Evolutionary conservation across 2,888 invertebrate species (phyloP).

Genomic region (Heliconius charithonia): DNA sequence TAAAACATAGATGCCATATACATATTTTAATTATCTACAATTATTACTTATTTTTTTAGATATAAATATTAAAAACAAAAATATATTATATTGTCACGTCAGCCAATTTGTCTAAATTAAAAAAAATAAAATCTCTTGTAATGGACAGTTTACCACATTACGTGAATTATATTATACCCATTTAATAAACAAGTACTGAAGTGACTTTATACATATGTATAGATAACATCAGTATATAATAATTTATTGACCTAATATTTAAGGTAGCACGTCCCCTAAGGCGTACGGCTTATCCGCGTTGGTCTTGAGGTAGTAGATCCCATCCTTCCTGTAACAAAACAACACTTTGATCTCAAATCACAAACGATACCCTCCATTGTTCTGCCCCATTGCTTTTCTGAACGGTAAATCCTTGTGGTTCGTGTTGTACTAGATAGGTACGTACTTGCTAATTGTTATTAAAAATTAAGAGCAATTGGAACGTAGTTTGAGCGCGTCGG

Average conservation of each 20-base stretch:
- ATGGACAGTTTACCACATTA: not conserved
- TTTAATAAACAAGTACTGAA: not conserved
- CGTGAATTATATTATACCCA: no score
- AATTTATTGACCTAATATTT: conserved; percentile 38
- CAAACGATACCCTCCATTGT: conserved; percentile 35
- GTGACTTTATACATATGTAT: not conserved
- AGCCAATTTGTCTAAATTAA: not conserved
- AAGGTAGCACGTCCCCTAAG: conserved; percentile 63
- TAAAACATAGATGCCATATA: not conserved
- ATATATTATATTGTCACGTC: not conserved
- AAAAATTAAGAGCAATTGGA: no score
- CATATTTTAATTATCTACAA: not conserved
- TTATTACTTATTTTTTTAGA: not conserved
- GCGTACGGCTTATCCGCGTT: conserved; percentile 81
- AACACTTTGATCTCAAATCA: conserved; percentile 55
- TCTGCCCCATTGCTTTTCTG: not conserved
- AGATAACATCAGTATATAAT: not conserved
- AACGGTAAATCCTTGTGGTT: no score
- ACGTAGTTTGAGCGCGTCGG: no score
- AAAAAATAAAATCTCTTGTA: not conserved
- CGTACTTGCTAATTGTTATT: no score
- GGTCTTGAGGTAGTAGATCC: conserved; percentile 82
- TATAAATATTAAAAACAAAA: not conserved
- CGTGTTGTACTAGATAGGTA: no score
- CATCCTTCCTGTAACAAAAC: conserved; percentile 80